These are phyloP conservation scores for Oopsacas minuta DNA, from an alignment of 37 sponge, comb jelly and placozoan genomes.

Conservation along the genomic window DNA sequence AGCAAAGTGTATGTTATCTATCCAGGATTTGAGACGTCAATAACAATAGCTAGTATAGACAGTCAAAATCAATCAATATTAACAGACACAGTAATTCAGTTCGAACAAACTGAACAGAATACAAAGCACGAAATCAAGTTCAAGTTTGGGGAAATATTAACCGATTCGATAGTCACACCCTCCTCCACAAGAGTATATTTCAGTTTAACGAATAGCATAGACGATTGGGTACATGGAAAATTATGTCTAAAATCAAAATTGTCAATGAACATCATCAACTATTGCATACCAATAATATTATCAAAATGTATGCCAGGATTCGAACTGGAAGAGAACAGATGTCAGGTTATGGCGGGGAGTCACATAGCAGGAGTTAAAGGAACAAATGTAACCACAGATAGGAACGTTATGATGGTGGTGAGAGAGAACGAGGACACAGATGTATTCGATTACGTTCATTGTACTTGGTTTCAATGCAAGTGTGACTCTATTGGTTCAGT, in stretches of 20 bases:
- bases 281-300: not conserved
- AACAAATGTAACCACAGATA: not conserved
- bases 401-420: not conserved
- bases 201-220: not conserved
- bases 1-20: not conserved
- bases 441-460: not conserved
- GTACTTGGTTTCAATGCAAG: slow-evolving; percentile 8
- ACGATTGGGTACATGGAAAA: not conserved
- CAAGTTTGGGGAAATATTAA: not conserved
- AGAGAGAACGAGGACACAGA: not conserved
- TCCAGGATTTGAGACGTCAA: slow-evolving; percentile 5
- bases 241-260: not conserved
- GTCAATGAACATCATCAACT: not conserved
- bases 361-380: not conserved
- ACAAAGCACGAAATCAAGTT: not conserved
- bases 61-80: not conserved
- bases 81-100: not conserved
- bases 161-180: not conserved
- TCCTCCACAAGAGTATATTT: not conserved
- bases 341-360: not conserved
- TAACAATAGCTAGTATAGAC: not conserved
- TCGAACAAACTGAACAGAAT: not conserved
- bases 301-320: slow-evolving; percentile 8
- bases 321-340: not conserved
- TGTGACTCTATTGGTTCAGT: not conserved